A percentile compares a stretch with the other conserved stretches of the same genome.
Conservation (phyloP, 1,140 invertebrate species). For the Pseudomyrmex flavicornis region DNA sequence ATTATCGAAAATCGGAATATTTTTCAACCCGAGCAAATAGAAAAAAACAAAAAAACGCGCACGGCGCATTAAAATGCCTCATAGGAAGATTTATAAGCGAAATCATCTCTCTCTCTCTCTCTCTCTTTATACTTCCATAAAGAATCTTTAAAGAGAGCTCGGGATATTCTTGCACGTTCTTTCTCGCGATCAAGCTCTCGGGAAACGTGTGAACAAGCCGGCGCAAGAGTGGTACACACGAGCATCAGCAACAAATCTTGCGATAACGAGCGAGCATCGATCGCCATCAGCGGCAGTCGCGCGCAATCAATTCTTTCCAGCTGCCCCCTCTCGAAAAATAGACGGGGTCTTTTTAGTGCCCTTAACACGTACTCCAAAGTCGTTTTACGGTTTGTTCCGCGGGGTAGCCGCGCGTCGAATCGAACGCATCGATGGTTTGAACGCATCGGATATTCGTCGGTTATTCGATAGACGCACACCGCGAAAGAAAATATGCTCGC, state of each 20-base stretch:
- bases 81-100: background rate
- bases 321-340: slow-evolving; percentile 63
- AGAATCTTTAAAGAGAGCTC: background rate
- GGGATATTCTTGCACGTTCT: slow-evolving; percentile 9
- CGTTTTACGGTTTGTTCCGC: slow-evolving; percentile 58
- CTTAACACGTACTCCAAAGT: slow-evolving; percentile 69
- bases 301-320: slow-evolving; percentile 73
- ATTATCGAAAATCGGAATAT: too few relatives aligned
- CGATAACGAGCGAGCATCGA: slow-evolving; percentile 70
- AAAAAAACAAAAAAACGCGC: too few relatives aligned
- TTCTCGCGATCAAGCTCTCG: background rate
- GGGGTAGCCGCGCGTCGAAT: background rate
- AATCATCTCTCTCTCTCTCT: background rate
- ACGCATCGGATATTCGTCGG: slow-evolving; percentile 23
- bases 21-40: too few relatives aligned
- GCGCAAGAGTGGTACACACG: slow-evolving; percentile 17
- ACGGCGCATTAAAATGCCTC: background rate
- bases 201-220: slow-evolving; percentile 61
- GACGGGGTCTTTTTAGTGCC: slow-evolving; percentile 64
- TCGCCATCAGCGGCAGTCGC: slow-evolving; percentile 71
- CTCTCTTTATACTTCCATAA: background rate
- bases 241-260: slow-evolving; percentile 69
- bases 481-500: slow-evolving; percentile 34
- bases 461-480: slow-evolving; percentile 32
- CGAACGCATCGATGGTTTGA: background rate